Base-by-base conservation (phyloP, 2,113 vertebrate genomes). In the Spermophilus dauricus region DNA sequence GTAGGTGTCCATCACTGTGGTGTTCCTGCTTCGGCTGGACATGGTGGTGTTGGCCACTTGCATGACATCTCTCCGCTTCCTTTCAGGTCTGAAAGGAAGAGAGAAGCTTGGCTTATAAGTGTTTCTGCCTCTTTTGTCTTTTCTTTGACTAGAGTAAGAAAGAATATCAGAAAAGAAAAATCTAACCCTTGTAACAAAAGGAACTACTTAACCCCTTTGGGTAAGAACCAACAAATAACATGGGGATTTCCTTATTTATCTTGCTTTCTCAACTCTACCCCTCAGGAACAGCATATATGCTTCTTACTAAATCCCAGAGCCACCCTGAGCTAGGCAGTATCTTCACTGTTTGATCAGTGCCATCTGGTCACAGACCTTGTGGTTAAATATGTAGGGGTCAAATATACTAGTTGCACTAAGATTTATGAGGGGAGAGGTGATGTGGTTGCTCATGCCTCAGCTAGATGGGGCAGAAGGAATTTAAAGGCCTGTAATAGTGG, bases 31-130 rank as follows among this genome's bases (percentile, higher is more conserved):
- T 1, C 99, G 98, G 37, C 95, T 75, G 45, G 98, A 89, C 96
- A 99, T 70, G 2, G 99, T 99, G 86, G 98, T 96, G 92, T 99
- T 99, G 65, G 99, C 99, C 0, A 99, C 96, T 0, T 99, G 99
- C 42, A 98, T 99, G 87, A 99, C 77, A 0, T 99, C 99, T 95
- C 99, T 99, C 4, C 99, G 99, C 48, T 99, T 99, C 86, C 99
- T 98, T 78, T 99, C 99, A 0, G 99, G 99, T 95, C 99, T 99
- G 97, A 20, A 53, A 56, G 34, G 53, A 83, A 90, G 4, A 96
- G 13, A 88, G 8, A 87, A 81, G 65, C 5, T 11, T 42, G 67
- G 61, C n/a, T 80, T 18, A 39, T 45, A 3, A 65, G 34, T 7
- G 48, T 58, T 72, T 65, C 58, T 13, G 4, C 4, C 4, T 69